Conservation (phyloP, 2,888 invertebrate genomes). For the Mycogona germanica region DNA sequence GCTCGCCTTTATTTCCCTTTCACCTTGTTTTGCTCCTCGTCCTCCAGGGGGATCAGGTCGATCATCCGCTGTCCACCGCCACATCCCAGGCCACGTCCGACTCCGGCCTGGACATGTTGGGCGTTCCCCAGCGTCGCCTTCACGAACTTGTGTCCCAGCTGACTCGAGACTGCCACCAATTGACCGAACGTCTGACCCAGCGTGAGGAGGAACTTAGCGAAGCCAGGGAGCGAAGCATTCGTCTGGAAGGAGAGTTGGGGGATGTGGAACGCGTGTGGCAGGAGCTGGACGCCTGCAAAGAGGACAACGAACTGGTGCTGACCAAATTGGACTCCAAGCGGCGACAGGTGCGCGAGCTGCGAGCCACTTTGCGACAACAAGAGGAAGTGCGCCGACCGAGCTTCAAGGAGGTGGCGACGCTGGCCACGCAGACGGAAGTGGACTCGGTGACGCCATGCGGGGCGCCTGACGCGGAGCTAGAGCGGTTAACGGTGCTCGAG, state of each 20-base stretch:
- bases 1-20: too few relatives aligned
- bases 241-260: background rate
- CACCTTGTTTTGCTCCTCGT: too few relatives aligned
- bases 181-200: too few relatives aligned
- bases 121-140: too few relatives aligned
- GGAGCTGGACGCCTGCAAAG: slow-evolving; percentile 7
- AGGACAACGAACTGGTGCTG: slow-evolving; percentile 7
- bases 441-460: background rate
- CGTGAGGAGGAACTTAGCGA: background rate
- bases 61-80: too few relatives aligned
- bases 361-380: background rate
- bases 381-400: background rate
- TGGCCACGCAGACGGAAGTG: background rate
- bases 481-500: background rate
- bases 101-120: too few relatives aligned
- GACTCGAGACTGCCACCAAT: too few relatives aligned
- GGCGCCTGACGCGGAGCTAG: background rate
- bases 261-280: slow-evolving; percentile 3
- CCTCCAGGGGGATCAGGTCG: too few relatives aligned
- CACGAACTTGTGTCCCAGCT: too few relatives aligned
- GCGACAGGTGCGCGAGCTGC: background rate
- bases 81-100: too few relatives aligned
- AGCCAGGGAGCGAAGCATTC: too few relatives aligned
- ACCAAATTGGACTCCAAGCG: background rate
- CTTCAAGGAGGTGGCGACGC: background rate